Evolutionary conservation across 2,113 vertebrate genomes (phyloP).

Genomic region (Notechis scutatus): DNA sequence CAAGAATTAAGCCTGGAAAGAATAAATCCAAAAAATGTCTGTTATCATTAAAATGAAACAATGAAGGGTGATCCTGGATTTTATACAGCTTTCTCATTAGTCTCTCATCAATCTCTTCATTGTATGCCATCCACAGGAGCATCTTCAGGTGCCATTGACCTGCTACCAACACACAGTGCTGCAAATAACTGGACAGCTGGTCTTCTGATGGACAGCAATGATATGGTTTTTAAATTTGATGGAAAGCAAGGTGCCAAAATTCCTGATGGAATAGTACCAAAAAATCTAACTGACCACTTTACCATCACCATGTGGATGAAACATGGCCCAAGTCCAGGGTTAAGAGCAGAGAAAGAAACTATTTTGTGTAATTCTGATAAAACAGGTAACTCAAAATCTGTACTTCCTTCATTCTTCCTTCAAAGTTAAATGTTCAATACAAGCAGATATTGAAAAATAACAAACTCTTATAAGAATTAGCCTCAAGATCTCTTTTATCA

Average conservation of each 20-base stretch:
- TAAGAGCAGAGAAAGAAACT: conserved; percentile 95
- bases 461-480: neutral
- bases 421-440: neutral
- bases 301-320: conserved; percentile 97
- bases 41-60: neutral
- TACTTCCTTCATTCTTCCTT: neutral
- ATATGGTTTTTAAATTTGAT: conserved; percentile 92
- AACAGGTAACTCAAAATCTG: conserved; percentile 77
- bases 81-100: conserved; percentile 7
- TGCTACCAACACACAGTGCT: conserved; percentile 83
- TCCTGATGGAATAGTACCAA: conserved; percentile 88
- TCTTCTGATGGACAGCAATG: conserved; percentile 84
- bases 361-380: conserved; percentile 98
- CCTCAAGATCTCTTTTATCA: neutral
- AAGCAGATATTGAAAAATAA: neutral
- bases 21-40: neutral
- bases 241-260: conserved; percentile 93
- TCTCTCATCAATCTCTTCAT: conserved; percentile 26
- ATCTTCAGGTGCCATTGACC: conserved; percentile 92
- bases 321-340: conserved; percentile 89
- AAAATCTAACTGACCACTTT: conserved; percentile 96
- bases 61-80: neutral
- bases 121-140: conserved; percentile 73
- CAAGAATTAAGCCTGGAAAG: neutral
- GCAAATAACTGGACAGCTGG: conserved; percentile 90